Evolutionary conservation across 2,888 invertebrate genomes (phyloP), one percentile per base, ranked within the genome.

Genomic region (Cartodere bifasciata): DNA sequence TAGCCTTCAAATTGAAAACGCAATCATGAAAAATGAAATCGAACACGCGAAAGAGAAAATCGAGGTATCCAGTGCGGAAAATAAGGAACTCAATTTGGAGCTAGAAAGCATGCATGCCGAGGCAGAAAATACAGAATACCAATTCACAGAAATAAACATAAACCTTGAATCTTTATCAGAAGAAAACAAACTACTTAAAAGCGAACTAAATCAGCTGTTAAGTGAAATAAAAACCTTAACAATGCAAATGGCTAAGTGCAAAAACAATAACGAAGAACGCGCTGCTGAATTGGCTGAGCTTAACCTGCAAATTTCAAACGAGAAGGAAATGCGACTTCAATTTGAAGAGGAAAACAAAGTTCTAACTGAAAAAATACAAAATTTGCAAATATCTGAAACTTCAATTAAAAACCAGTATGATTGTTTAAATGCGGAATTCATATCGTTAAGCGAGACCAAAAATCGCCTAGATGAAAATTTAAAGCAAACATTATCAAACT

Each of bases 21-120:
- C 4, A 6, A 27, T 16, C 4, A 28, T 12, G 3, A 17, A 41
- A 30, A 35, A 40, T n/a, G 47, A 48, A 32, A 38, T 39, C 25
- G 33, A 49, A 42, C n/a, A n/a, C n/a, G n/a, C n/a, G n/a, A n/a
- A n/a, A n/a, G n/a, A n/a, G n/a, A n/a, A n/a, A n/a, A n/a, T n/a
- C 5, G 55, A 62, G 16, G 58, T 33, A 6, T 32, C 44, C n/a
- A 41, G 39, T 13, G 39, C 40, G 10, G 54, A 58, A 32, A 56
- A 55, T 15, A 42, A 46, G 4, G 46, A 46, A 20, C 33, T 56
- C 55, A 68, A 53, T 47, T 61, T 31, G 53, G 61, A 42, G 43
- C 55, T 50, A 50, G 63, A 55, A 56, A 67, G 53, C 58, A 48
- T 48, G 51, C 68, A 51, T 55, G 54, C 37, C 3, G 58, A 60